These are phyloP conservation scores for Drosophila murphyi DNA, from an alignment of 1,140 invertebrate species.

Conservation along the genomic window DNA sequence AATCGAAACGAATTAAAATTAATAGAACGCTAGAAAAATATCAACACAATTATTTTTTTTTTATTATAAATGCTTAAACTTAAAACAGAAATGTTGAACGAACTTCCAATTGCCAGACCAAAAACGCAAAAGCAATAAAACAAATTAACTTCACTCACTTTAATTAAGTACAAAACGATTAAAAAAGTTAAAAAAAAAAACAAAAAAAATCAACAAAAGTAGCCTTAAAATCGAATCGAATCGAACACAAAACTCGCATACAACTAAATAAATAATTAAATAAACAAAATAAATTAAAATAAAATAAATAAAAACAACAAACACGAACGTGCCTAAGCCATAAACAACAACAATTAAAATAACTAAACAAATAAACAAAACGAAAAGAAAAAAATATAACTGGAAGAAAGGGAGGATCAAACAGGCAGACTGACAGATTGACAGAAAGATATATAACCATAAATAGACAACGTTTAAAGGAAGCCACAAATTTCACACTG, in stretches of 20 bases:
- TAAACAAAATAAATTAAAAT: too few species aligned
- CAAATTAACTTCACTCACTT: neutral
- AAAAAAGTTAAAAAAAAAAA: conserved; percentile 16
- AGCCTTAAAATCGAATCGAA: conserved; percentile 28
- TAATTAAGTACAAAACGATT: conserved; percentile 24
- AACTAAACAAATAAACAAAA: neutral
- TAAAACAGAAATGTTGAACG: conserved; percentile 3
- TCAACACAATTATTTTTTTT: conserved; percentile 10
- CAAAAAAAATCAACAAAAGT: conserved; percentile 44
- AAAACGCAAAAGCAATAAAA: conserved; percentile 17
- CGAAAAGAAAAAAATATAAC: neutral
- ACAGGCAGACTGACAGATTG: neutral
- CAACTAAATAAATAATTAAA: conserved; percentile 21
- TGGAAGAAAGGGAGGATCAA: neutral
- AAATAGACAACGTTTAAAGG: neutral
- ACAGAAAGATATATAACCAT: neutral
- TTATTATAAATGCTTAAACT: neutral
- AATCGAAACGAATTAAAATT: neutral
- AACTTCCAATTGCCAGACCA: conserved; percentile 15
- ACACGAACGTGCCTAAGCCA: conserved; percentile 62
- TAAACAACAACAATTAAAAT: conserved; percentile 29
- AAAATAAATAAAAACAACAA: conserved; percentile 16
- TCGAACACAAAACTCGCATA: conserved; percentile 51
- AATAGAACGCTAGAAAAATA: conserved; percentile 11
- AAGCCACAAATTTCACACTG: conserved; percentile 27